Conservation (phyloP, 1,140 invertebrate genomes). For the Asobara japonica region DNA sequence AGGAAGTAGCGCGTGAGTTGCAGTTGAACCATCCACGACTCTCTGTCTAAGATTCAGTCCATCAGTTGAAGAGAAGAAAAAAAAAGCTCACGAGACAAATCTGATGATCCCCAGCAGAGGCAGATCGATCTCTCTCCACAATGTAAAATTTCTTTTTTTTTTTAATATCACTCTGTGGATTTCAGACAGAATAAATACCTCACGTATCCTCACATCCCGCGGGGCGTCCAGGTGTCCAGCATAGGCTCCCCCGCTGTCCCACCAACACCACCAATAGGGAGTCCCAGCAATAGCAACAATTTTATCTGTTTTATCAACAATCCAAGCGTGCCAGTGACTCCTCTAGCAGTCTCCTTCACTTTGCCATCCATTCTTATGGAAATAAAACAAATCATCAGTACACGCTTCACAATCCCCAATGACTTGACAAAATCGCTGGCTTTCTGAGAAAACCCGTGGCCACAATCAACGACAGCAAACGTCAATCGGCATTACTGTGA, state of each 20-base stretch:
- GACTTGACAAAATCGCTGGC: conserved; percentile 40
- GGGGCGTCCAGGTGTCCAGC: conserved; percentile 21
- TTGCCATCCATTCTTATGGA: background rate
- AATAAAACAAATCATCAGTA: conserved; percentile 19
- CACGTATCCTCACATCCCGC: background rate
- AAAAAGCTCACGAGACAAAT: background rate
- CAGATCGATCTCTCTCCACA: conserved; percentile 4
- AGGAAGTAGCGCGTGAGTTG: conserved; percentile 20
- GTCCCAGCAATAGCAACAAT: background rate
- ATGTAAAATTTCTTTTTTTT: background rate
- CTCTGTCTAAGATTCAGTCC: background rate
- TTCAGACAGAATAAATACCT: background rate
- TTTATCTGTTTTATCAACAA: conserved; percentile 51
- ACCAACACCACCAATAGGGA: background rate
- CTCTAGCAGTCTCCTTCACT: background rate
- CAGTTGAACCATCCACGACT: background rate
- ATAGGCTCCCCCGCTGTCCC: background rate
- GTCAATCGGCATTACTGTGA: conserved; percentile 17
- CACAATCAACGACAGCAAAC: conserved; percentile 6
- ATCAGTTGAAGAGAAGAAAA: conserved; percentile 4
- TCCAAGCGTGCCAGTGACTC: conserved; percentile 33
- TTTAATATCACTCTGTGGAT: background rate
- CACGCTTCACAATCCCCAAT: conserved; percentile 28
- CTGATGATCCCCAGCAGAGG: background rate
- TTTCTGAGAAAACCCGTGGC: background rate